Evolutionary conservation across 2,888 invertebrate genomes (phyloP).

Genomic region (Gryllus longicercus): DNA sequence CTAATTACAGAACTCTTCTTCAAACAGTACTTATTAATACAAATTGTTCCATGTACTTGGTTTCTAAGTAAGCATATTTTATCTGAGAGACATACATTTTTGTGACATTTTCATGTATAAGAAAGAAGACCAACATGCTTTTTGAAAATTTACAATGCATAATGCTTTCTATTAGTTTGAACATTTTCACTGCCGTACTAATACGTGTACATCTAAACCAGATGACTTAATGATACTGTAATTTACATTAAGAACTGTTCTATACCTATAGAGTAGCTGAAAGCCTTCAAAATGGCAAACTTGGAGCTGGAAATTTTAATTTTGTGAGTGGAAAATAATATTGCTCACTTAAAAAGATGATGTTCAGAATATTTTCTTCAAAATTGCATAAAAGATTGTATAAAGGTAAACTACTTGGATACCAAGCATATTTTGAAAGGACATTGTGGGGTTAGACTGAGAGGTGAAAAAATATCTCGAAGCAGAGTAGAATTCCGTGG

Average conservation of each 20-base stretch:
- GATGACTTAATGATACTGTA: background rate
- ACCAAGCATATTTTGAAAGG: background rate
- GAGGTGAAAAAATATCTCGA: background rate
- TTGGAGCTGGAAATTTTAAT: background rate
- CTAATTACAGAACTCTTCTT: background rate
- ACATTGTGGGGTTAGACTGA: background rate
- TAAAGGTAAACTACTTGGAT: background rate
- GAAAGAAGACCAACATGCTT: conserved; percentile 20
- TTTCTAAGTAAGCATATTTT: conserved; percentile 4
- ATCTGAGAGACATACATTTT: background rate
- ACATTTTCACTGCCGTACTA: conserved; percentile 24
- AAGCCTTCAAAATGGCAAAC: background rate
- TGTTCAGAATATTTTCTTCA: background rate
- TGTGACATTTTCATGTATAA: background rate
- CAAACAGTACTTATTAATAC: background rate
- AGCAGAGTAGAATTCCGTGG: background rate
- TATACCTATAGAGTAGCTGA: background rate
- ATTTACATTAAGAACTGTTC: conserved; percentile 18
- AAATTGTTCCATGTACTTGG: background rate
- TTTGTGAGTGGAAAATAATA: background rate
- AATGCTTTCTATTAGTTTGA: conserved; percentile 4
- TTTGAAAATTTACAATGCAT: conserved; percentile 23
- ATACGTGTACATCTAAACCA: conserved; percentile 12
- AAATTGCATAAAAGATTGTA: background rate
- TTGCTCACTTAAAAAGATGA: conserved; percentile 3